phyloP scores from a whole-genome alignment of 2,888 invertebrate genomes.

The Eulithis testata region DNA sequence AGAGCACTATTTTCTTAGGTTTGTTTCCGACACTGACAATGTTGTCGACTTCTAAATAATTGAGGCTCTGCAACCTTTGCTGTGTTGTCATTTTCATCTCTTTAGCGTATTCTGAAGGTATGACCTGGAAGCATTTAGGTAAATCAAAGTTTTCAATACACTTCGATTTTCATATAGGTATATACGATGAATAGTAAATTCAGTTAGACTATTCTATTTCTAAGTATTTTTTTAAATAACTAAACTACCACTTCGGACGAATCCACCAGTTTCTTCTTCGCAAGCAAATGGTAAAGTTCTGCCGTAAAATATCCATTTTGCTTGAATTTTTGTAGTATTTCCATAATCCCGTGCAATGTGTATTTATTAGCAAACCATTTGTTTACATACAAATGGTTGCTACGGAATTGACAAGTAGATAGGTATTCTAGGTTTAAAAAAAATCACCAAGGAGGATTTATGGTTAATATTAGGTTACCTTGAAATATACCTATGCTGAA shows the following conservation, averaged over 20 bases:
- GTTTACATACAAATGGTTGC: constrained; percentile 53
- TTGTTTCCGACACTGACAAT: constrained; percentile 52
- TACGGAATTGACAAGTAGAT: constrained; percentile 29
- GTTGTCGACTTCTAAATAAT: constrained; percentile 64
- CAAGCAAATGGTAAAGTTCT: constrained; percentile 70
- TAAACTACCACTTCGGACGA: constrained; percentile 59
- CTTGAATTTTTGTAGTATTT: constrained; percentile 72
- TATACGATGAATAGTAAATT: too few relatives aligned
- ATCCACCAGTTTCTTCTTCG: constrained; percentile 62
- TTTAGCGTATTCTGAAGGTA: constrained; percentile 69
- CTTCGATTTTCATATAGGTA: too few relatives aligned
- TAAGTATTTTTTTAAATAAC: background rate
- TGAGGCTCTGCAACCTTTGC: constrained; percentile 64
- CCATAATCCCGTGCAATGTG: constrained; percentile 56
- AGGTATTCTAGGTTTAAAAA: constrained; percentile 1
- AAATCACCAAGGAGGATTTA: constrained; percentile 14
- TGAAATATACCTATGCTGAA: background rate
- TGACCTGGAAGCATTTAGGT: constrained; percentile 56
- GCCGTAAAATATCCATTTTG: constrained; percentile 77
- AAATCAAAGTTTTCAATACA: background rate
- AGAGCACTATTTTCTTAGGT: constrained; percentile 56
- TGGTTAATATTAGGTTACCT: background rate
- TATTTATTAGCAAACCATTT: constrained; percentile 39
- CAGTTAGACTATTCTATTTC: too few relatives aligned
- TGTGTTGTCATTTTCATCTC: constrained; percentile 70